Conservation (phyloP, 2,797 vertebrate genomes). For the Etheostoma perlongum region DNA sequence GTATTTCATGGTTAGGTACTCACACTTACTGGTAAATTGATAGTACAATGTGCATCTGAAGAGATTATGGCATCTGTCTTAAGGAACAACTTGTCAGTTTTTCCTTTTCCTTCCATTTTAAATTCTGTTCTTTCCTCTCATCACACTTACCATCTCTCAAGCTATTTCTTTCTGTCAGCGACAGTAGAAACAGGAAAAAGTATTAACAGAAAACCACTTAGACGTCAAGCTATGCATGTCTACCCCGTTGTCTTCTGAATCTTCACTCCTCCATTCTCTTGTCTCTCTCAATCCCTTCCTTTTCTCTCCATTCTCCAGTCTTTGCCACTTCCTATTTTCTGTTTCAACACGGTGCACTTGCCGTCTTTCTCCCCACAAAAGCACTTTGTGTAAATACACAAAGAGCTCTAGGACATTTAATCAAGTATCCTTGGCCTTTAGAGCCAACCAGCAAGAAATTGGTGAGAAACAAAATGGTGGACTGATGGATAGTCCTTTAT, state of each 20-base stretch:
- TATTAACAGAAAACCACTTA: slow-evolving; percentile 49
- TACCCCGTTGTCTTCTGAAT: background rate
- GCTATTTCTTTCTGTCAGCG: slow-evolving; percentile 21
- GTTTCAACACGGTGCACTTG: slow-evolving; percentile 18
- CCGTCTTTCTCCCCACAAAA: slow-evolving; percentile 27
- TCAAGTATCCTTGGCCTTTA: slow-evolving; percentile 19
- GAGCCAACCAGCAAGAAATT: background rate
- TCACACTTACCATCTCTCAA: slow-evolving; percentile 45
- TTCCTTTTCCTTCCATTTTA: slow-evolving; percentile 26
- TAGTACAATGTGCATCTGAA: slow-evolving; percentile 42
- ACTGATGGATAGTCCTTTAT: too few relatives aligned
- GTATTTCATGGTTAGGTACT: slow-evolving; percentile 63
- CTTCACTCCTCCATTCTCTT: background rate
- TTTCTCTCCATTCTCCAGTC: slow-evolving; percentile 10
- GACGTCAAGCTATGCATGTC: slow-evolving; percentile 28
- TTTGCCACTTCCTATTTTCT: slow-evolving; percentile 8
- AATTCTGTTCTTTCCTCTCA: slow-evolving; percentile 24
- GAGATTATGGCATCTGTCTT: slow-evolving; percentile 46
- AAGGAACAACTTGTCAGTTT: slow-evolving; percentile 22
- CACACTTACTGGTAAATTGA: slow-evolving; percentile 37
- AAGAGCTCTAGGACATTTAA: slow-evolving; percentile 47
- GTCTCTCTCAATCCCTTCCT: background rate
- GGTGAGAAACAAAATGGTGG: background rate
- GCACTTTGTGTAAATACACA: slow-evolving; percentile 49
- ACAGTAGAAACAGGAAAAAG: slow-evolving; percentile 16